Evolutionary conservation across 2,113 vertebrate genomes (phyloP).

Genomic region (Corvus cornix): DNA sequence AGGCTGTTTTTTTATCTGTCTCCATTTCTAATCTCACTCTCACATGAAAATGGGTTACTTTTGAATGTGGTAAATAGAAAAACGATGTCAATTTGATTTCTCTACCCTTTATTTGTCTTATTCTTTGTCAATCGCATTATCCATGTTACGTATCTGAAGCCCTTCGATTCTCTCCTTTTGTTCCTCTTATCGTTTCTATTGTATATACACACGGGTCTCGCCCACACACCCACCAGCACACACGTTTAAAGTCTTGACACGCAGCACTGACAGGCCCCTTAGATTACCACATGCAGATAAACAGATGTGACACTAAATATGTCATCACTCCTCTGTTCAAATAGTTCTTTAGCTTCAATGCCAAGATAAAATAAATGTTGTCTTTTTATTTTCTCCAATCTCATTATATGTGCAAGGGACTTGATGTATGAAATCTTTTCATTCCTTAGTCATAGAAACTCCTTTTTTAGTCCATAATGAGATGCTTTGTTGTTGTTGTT

Average conservation of each 20-base stretch:
- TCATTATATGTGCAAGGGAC: neutral
- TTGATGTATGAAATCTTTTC: neutral
- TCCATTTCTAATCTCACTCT: constrained; percentile 6
- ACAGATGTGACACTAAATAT: neutral
- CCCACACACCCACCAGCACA: accelerated
- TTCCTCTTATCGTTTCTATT: neutral
- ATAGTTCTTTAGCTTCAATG: neutral
- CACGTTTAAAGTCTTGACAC: neutral
- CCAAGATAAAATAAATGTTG: neutral
- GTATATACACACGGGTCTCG: neutral
- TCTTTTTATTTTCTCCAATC: neutral
- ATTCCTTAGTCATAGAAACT: neutral
- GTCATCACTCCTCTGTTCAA: neutral
- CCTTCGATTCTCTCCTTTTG: neutral
- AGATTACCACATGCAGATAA: neutral
- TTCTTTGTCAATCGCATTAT: neutral
- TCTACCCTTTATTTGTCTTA: neutral
- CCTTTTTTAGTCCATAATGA: neutral
- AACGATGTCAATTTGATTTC: neutral
- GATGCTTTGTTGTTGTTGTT: neutral
- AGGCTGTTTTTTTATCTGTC: constrained; percentile 22
- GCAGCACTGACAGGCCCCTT: neutral
- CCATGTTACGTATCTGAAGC: neutral
- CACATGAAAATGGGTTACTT: neutral
- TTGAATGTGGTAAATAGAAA: neutral